Evolutionary conservation across 2,888 invertebrate species (phyloP).

Genomic region (Tipula helvola): DNA sequence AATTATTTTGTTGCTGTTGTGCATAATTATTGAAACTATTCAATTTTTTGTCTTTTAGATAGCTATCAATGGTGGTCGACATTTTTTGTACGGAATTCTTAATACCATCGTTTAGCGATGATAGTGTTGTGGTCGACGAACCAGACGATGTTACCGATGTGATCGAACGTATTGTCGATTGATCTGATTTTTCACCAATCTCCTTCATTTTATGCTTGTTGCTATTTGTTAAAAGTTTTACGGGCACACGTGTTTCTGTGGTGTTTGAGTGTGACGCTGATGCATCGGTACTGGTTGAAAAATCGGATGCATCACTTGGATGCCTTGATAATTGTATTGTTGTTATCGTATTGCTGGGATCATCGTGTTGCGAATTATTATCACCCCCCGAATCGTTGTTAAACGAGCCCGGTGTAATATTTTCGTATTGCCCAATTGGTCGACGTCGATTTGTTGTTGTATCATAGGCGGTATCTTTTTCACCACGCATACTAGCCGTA

Average conservation of each 20-base stretch:
- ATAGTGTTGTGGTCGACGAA: conserved; percentile 15
- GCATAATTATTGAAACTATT: not conserved
- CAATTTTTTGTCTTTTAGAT: conserved; percentile 31
- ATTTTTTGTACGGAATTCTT: conserved; percentile 36
- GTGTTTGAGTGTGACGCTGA: not conserved
- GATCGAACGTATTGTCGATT: conserved; percentile 15
- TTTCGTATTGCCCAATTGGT: conserved; percentile 19
- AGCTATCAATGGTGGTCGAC: conserved; percentile 34
- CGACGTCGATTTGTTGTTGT: conserved; percentile 28
- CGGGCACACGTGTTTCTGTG: conserved; percentile 37
- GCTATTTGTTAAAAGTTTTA: conserved; percentile 36
- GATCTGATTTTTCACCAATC: conserved; percentile 12
- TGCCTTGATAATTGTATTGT: not conserved
- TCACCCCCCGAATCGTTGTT: not conserved
- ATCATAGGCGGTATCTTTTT: conserved; percentile 55
- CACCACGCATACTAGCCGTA: conserved; percentile 77
- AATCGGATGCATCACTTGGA: conserved; percentile 5
- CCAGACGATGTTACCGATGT: conserved; percentile 10
- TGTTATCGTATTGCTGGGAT: not conserved
- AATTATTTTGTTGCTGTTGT: not conserved
- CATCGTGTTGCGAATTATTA: not conserved
- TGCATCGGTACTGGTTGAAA: not conserved
- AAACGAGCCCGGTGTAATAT: not conserved
- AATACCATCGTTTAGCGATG: conserved; percentile 22
- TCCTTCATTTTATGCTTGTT: conserved; percentile 21